Conservation (phyloP, 2,797 vertebrate species). For the Poecilia velifera region DNA sequence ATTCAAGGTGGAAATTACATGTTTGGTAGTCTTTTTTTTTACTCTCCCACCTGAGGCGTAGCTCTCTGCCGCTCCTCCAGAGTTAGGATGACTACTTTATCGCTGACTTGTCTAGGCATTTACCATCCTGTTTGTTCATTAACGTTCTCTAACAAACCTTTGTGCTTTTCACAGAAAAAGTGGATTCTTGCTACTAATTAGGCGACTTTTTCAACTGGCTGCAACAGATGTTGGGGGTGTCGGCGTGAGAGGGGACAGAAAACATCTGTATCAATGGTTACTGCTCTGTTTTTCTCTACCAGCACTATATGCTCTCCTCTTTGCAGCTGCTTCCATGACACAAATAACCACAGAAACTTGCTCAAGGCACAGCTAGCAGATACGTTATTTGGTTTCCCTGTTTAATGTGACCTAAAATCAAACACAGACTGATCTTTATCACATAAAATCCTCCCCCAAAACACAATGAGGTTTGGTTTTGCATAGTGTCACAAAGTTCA, state of each 20-base stretch:
- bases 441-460: neutral
- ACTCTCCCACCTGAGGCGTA: neutral
- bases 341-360: neutral
- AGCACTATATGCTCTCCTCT: neutral
- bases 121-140: neutral
- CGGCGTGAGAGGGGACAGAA: neutral
- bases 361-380: neutral
- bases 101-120: neutral
- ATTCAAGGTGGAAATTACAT: neutral
- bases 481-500: neutral
- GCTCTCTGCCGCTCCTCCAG: neutral
- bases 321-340: neutral
- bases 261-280: neutral
- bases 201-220: neutral
- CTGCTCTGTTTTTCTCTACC: neutral
- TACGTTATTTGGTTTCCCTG: neutral
- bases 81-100: neutral
- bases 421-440: neutral
- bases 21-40: neutral
- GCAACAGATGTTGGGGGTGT: neutral
- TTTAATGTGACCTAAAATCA: neutral
- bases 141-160: neutral
- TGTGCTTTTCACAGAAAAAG: neutral
- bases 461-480: neutral
- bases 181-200: neutral